phyloP scores from a whole-genome alignment of 2,797 vertebrate species.

The Sardinella longiceps region DNA sequence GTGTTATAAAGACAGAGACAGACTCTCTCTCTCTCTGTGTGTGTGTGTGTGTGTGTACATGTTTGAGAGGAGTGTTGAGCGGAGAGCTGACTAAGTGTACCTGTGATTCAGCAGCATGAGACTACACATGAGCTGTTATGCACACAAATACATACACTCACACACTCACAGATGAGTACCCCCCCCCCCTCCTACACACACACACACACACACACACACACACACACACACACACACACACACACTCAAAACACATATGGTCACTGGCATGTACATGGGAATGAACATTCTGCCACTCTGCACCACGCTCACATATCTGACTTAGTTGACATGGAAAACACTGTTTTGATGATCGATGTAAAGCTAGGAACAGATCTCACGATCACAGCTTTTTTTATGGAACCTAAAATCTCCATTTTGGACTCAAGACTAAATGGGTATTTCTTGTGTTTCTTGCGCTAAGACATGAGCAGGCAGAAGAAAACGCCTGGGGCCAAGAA shows the following conservation, averaged over 20 bases:
- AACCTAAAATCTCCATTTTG: too few species aligned
- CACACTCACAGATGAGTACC: neutral
- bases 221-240: too few species aligned
- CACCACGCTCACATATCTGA: neutral
- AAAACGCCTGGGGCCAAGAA: neutral
- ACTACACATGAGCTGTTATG: neutral
- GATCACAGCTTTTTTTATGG: too few species aligned
- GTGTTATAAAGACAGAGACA: constrained; percentile 14
- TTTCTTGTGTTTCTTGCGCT: too few species aligned
- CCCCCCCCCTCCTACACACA: too few species aligned
- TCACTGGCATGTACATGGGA: neutral
- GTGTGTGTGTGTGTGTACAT: neutral
- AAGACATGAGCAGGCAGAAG: too few species aligned
- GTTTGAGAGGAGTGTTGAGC: neutral
- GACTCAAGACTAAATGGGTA: too few species aligned
- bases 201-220: too few species aligned
- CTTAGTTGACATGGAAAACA: neutral
- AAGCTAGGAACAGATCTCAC: neutral
- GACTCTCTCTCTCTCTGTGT: neutral
- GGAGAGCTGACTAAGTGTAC: constrained; percentile 20
- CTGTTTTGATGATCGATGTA: neutral
- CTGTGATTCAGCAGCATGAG: constrained; percentile 11
- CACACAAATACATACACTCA: neutral
- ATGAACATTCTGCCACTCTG: neutral
- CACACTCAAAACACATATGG: neutral